These are phyloP conservation scores for Heliconius charithonia DNA, from an alignment of 2,888 invertebrate species.

Conservation along the genomic window DNA sequence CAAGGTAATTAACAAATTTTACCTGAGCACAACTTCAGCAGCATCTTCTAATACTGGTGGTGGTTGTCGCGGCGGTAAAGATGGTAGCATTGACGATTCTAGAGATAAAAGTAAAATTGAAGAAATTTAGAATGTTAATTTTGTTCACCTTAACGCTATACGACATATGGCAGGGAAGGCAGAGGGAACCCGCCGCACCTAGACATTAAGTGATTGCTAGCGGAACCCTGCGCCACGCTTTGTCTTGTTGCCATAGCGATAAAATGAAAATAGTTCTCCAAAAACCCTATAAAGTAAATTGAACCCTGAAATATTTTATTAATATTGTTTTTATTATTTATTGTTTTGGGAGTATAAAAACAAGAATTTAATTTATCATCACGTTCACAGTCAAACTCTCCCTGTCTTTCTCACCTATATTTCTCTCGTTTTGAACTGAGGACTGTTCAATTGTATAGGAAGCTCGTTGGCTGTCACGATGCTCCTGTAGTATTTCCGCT, in stretches of 20 bases:
- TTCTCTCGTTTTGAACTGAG: conserved; percentile 44
- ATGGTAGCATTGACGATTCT: conserved; percentile 76
- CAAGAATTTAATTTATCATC: background rate
- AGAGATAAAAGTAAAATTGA: too few relatives aligned
- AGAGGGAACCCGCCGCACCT: background rate
- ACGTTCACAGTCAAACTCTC: background rate
- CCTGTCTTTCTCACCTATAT: conserved; percentile 55
- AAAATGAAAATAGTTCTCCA: too few relatives aligned
- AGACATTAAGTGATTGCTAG: background rate
- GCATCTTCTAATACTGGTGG: conserved; percentile 62
- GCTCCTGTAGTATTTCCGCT: conserved; percentile 76
- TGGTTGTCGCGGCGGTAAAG: conserved; percentile 70
- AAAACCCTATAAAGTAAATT: too few relatives aligned
- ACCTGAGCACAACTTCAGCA: conserved; percentile 69
- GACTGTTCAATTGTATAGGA: conserved; percentile 33
- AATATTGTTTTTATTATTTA: too few relatives aligned
- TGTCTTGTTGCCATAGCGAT: too few relatives aligned
- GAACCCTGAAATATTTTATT: too few relatives aligned
- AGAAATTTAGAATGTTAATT: too few relatives aligned
- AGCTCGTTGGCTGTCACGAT: conserved; percentile 57
- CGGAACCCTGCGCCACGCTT: background rate
- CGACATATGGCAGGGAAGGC: background rate
- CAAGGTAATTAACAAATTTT: background rate
- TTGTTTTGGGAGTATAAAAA: too few relatives aligned
- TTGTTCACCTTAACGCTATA: background rate